Percentiles rank a stretch among this genome's conserved stretches.
Conservation (phyloP, 1,140 invertebrate species). For the Zaprionus ornatus region DNA sequence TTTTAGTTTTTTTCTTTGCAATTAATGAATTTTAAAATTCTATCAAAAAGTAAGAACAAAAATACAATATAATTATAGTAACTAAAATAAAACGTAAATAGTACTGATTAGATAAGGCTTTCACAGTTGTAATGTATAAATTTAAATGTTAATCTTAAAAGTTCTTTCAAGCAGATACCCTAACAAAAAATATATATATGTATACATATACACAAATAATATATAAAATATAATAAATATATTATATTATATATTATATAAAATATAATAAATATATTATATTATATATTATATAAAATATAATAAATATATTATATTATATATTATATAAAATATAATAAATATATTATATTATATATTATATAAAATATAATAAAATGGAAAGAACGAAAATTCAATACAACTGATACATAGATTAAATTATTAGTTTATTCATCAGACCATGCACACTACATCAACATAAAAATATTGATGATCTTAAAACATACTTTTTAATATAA, state of each 20-base stretch:
- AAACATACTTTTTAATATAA: conserved; percentile 29
- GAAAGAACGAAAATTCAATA: conserved; percentile 13
- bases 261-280: no score
- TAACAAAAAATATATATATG: no score
- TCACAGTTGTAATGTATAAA: conserved; percentile 65
- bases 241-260: no score
- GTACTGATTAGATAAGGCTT: conserved; percentile 77
- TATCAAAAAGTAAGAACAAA: conserved; percentile 1
- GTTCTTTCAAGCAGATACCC: conserved; percentile 41
- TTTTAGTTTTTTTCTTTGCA: background rate
- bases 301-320: no score
- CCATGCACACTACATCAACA: conserved; percentile 42
- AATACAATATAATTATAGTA: conserved; percentile 8
- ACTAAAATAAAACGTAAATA: conserved; percentile 34
- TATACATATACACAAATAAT: no score
- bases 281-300: no score
- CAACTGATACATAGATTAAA: conserved; percentile 28
- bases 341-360: conserved; percentile 15
- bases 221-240: no score
- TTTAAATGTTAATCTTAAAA: conserved; percentile 18
- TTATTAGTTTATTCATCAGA: conserved; percentile 25
- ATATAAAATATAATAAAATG: background rate
- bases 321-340: no score
- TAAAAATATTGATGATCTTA: conserved; percentile 8
- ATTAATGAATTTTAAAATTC: background rate